Evolutionary conservation across 2,113 vertebrate genomes (phyloP).

Genomic region (Sapayoa aenigma): DNA sequence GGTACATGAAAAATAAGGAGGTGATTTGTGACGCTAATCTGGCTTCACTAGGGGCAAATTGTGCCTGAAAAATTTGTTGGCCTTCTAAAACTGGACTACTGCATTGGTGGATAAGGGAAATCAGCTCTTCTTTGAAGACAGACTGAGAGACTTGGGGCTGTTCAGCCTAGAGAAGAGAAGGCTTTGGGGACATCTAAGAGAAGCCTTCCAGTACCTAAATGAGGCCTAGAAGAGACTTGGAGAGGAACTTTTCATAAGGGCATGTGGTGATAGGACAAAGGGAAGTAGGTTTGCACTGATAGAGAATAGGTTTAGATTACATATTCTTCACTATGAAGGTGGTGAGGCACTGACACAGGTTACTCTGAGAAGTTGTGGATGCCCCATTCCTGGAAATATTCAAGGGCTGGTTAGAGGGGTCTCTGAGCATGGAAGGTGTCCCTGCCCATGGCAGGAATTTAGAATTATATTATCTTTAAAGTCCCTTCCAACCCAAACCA

Average conservation of each 20-base stretch:
- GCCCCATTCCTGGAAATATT: background rate
- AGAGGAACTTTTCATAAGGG: background rate
- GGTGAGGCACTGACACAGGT: background rate
- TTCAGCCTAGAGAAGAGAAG: background rate
- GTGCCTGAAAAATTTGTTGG: background rate
- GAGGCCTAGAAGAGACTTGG: background rate
- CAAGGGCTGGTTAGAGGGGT: background rate
- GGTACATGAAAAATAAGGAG: background rate
- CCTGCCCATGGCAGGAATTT: background rate
- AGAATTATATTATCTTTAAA: background rate
- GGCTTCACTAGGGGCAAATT: background rate
- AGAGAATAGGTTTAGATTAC: background rate
- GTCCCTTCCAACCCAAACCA: background rate
- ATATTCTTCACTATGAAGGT: background rate
- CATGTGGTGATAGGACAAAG: too few relatives aligned
- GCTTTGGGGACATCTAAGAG: fast-evolving
- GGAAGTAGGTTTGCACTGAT: background rate
- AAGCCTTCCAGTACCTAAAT: background rate
- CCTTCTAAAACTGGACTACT: background rate
- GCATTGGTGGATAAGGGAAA: fast-evolving
- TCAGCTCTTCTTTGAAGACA: background rate
- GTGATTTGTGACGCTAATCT: too few relatives aligned
- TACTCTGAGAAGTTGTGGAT: background rate
- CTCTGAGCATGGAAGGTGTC: background rate
- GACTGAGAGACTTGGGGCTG: background rate